Evolutionary conservation across 2,888 invertebrate species (phyloP).

Genomic region (Hirudinaria manillensis): DNA sequence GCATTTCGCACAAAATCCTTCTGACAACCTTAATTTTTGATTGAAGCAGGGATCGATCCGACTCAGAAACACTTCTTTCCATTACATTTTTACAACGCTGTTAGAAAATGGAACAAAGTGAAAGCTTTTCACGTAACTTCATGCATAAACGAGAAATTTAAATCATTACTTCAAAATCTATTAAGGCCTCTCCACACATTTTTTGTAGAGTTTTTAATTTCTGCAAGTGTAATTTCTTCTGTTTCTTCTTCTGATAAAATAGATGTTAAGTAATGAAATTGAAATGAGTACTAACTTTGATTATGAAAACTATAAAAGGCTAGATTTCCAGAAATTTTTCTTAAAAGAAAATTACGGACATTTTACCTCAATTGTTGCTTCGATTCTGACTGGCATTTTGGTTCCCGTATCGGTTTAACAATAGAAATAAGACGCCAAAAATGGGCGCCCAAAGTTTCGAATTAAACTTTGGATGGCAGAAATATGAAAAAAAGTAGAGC

Average conservation of each 20-base stretch:
- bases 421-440: no score
- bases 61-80: not conserved
- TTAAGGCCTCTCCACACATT: constrained; percentile 4
- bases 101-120: not conserved
- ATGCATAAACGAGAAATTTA: constrained; percentile 1
- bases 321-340: no score
- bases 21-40: not conserved
- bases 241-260: constrained; percentile 9
- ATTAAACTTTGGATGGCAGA: no score
- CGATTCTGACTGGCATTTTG: no score
- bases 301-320: not conserved
- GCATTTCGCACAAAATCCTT: constrained; percentile 4
- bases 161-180: not conserved
- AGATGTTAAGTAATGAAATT: not conserved
- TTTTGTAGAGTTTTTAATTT: constrained; percentile 12
- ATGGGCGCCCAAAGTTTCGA: no score
- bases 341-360: no score
- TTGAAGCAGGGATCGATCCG: not conserved
- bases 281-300: not conserved
- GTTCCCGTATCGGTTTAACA: no score
- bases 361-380: no score
- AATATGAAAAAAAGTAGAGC: no score
- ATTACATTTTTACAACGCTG: constrained; percentile 12
- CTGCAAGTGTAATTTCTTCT: constrained; percentile 1
- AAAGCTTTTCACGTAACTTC: not conserved